Percentiles rank a stretch among this genome's conserved stretches.
Evolutionary conservation across 2,797 vertebrate species (phyloP).

Genomic region (Eulemur mongoz): DNA sequence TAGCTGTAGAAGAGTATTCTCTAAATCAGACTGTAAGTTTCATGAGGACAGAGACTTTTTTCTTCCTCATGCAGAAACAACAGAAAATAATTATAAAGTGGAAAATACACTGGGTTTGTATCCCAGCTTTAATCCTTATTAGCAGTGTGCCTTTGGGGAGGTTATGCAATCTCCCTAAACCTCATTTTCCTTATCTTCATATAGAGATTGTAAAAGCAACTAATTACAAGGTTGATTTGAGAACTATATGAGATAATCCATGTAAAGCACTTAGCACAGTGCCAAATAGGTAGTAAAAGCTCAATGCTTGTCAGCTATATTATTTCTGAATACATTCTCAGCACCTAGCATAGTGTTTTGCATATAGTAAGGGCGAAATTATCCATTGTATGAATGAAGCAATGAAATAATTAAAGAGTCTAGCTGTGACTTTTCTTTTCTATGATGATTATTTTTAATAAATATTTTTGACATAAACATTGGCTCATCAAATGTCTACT

Average conservation of each 20-base stretch:
- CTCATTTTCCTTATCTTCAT: not conserved
- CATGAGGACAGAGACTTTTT: not conserved
- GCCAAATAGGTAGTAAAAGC: not conserved
- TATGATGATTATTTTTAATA: not conserved
- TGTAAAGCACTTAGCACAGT: not conserved
- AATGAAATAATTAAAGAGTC: not conserved
- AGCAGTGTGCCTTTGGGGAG: not conserved
- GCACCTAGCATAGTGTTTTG: not conserved
- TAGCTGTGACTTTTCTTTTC: not conserved
- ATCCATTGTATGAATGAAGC: not conserved
- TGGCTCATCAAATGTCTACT: not conserved
- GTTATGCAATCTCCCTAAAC: not conserved
- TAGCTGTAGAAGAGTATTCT: not conserved
- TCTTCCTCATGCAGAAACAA: not conserved
- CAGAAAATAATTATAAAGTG: not conserved
- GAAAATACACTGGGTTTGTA: not conserved
- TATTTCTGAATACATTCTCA: not conserved
- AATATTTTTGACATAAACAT: not conserved
- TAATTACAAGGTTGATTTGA: not conserved
- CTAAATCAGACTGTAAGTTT: not conserved
- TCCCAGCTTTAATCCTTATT: not conserved
- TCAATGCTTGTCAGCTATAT: not conserved
- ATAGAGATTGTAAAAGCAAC: constrained; percentile 6
- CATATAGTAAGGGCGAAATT: not conserved
- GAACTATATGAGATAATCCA: not conserved